Conservation (phyloP, 2,888 invertebrate genomes). For the Argynnis bischoffii region DNA sequence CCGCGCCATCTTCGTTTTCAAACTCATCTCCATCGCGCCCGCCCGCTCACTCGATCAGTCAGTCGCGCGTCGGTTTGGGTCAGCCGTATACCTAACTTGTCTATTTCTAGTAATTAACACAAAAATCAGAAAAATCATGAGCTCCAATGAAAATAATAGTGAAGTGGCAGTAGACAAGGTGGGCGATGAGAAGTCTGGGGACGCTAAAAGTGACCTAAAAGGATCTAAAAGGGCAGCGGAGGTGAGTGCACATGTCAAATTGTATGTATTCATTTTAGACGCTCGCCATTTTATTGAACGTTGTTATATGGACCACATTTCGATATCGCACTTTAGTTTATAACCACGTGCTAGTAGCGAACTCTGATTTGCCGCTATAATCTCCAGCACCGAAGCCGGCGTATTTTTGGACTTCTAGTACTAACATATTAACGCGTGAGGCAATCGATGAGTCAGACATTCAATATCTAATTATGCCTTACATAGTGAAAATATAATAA, state of each 20-base stretch:
- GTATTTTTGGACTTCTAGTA: conserved; percentile 72
- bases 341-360: conserved; percentile 57
- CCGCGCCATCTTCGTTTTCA: conserved; percentile 93
- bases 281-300: conserved; percentile 81
- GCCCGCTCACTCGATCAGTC: conserved; percentile 83
- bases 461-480: conserved; percentile 49
- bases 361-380: conserved; percentile 38
- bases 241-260: conserved; percentile 86
- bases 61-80: conserved; percentile 86
- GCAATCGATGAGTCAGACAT: conserved; percentile 69
- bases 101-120: conserved; percentile 69
- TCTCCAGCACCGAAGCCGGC: conserved; percentile 60
- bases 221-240: conserved; percentile 94
- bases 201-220: conserved; percentile 91
- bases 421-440: conserved; percentile 59
- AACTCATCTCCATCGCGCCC: conserved; percentile 84
- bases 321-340: conserved; percentile 41
- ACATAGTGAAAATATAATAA: conserved; percentile 32
- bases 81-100: conserved; percentile 74
- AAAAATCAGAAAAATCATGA: conserved; percentile 79
- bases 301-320: conserved; percentile 51
- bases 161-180: conserved; percentile 93
- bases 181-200: conserved; percentile 87
- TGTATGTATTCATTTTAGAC: conserved; percentile 74
- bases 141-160: conserved; percentile 88